phyloP scores from a whole-genome alignment of 2,888 invertebrate species.

The Parnassius apollo region DNA sequence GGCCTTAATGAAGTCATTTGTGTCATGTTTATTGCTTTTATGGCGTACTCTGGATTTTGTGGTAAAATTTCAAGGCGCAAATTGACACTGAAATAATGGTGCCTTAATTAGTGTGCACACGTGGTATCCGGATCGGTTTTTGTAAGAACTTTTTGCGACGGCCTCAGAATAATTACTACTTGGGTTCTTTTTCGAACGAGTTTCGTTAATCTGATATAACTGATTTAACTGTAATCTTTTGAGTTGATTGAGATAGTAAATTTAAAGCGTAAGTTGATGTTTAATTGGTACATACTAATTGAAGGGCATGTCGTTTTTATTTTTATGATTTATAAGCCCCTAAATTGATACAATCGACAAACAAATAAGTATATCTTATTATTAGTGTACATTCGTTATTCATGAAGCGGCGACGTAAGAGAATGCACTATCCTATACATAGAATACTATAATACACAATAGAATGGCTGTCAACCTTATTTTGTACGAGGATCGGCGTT shows the following conservation, averaged over 20 bases:
- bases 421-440: too few species aligned
- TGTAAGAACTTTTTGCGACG: constrained; percentile 28
- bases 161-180: constrained; percentile 16
- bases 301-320: constrained; percentile 1
- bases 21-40: constrained; percentile 79
- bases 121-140: constrained; percentile 43
- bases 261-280: constrained; percentile 17
- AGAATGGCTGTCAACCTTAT: too few species aligned
- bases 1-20: constrained; percentile 76
- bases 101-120: constrained; percentile 61
- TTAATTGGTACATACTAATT: constrained; percentile 23
- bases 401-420: too few species aligned
- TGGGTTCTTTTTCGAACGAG: constrained; percentile 25
- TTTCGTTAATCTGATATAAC: constrained; percentile 29
- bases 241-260: constrained; percentile 27
- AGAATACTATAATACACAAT: too few species aligned
- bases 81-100: constrained; percentile 69
- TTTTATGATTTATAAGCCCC: background rate
- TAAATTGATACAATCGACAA: constrained; percentile 4
- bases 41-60: constrained; percentile 72
- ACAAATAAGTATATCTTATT: background rate
- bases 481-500: too few species aligned
- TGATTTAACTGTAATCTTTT: constrained; percentile 28
- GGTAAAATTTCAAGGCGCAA: constrained; percentile 74
- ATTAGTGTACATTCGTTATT: too few species aligned